These are phyloP conservation scores for Dryococelus australis DNA, from an alignment of 2,888 invertebrate species.

Conservation along the genomic window DNA sequence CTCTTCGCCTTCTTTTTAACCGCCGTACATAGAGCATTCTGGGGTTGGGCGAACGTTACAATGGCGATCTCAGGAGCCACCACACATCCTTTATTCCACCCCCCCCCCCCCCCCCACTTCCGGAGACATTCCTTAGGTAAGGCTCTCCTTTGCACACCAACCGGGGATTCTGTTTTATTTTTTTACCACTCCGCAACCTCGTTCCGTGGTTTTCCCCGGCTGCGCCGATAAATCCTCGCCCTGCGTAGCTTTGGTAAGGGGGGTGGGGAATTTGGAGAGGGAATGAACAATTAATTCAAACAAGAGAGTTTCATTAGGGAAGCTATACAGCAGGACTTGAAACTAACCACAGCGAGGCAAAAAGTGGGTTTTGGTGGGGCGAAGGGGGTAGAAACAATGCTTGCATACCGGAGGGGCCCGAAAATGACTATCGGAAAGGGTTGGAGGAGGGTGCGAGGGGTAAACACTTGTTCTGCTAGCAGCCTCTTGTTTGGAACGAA, in stretches of 20 bases:
- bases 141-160: background rate
- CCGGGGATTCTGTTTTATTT: background rate
- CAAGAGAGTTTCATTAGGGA: conserved; percentile 16
- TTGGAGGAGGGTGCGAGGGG: background rate
- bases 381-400: background rate
- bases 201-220: background rate
- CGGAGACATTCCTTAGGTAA: background rate
- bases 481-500: no score
- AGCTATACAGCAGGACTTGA: background rate
- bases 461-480: no score
- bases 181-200: background rate
- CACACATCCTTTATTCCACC: no score
- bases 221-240: background rate
- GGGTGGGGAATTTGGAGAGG: background rate
- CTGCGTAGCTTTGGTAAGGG: background rate
- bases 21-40: background rate
- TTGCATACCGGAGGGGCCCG: background rate
- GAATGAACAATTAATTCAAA: conserved; percentile 16
- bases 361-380: background rate
- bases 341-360: background rate
- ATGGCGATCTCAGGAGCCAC: background rate
- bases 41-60: background rate
- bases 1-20: background rate
- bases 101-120: background rate
- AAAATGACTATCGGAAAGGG: background rate